phyloP scores from a whole-genome alignment of 2,888 invertebrate species.

The Mechanitis messenoides region DNA sequence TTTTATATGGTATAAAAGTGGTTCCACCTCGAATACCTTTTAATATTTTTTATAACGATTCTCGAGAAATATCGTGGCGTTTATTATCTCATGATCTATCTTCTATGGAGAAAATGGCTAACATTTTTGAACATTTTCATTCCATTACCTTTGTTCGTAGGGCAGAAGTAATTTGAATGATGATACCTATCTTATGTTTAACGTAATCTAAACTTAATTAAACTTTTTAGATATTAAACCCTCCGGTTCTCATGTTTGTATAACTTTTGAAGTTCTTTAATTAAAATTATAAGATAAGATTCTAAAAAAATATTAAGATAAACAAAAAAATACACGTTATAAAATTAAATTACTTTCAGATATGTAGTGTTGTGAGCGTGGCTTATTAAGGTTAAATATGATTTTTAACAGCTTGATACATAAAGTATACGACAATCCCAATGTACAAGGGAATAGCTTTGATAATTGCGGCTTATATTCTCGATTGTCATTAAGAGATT shows the following conservation, averaged over 20 bases:
- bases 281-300: slow-evolving; percentile 1
- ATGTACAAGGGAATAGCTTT: slow-evolving; percentile 28
- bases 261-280: not conserved
- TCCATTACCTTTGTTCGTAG: slow-evolving; percentile 52
- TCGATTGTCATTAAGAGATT: slow-evolving; percentile 72
- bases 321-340: too few species aligned
- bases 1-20: too few species aligned
- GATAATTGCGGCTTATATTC: slow-evolving; percentile 49
- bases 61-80: slow-evolving; percentile 38
- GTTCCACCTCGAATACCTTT: not conserved
- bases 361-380: too few species aligned
- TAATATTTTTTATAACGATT: slow-evolving; percentile 19
- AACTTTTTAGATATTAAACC: slow-evolving; percentile 13
- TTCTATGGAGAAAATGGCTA: slow-evolving; percentile 55
- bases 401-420: too few species aligned
- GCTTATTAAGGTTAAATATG: too few species aligned
- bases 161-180: slow-evolving; percentile 52
- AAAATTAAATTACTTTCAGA: too few species aligned
- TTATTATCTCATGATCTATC: slow-evolving; percentile 45
- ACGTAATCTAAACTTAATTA: slow-evolving; percentile 13
- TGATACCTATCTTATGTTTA: slow-evolving; percentile 37
- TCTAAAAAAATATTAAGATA: not conserved
- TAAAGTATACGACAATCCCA: slow-evolving; percentile 23
- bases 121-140: slow-evolving; percentile 63
- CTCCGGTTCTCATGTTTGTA: not conserved